Evolutionary conservation across 2,888 invertebrate species (phyloP).

Genomic region (Slavum lentiscoides): DNA sequence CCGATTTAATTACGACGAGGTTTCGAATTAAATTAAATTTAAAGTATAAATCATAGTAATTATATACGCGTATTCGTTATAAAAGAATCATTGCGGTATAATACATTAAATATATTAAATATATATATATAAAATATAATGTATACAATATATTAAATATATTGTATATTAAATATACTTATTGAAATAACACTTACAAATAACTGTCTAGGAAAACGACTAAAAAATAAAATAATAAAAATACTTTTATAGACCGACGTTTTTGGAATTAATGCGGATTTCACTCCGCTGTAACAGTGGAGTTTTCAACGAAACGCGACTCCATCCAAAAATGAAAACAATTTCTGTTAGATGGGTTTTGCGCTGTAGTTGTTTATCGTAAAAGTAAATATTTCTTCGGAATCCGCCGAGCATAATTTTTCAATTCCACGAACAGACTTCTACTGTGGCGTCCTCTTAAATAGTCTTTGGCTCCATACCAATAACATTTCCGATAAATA

Average conservation of each 20-base stretch:
- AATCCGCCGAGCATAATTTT: slow-evolving; percentile 22
- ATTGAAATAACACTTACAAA: background rate
- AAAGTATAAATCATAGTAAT: background rate
- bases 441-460: background rate
- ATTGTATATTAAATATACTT: too few species aligned
- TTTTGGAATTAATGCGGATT: background rate
- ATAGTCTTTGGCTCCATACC: slow-evolving; percentile 31
- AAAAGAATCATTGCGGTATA: too few species aligned
- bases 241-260: background rate
- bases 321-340: background rate
- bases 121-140: too few species aligned
- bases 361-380: background rate
- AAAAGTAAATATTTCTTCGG: slow-evolving; percentile 13
- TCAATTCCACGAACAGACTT: slow-evolving; percentile 18
- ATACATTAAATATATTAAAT: too few species aligned
- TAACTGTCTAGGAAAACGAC: background rate
- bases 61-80: too few species aligned
- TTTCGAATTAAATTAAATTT: slow-evolving; percentile 1
- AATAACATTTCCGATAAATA: slow-evolving; percentile 47
- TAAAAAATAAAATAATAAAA: background rate
- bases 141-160: too few species aligned
- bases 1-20: slow-evolving; percentile 23
- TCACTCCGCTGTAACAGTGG: background rate
- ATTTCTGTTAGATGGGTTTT: background rate
- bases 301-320: background rate